phyloP scores from a whole-genome alignment of 2,888 invertebrate genomes.

The Chloroclysta siterata region DNA sequence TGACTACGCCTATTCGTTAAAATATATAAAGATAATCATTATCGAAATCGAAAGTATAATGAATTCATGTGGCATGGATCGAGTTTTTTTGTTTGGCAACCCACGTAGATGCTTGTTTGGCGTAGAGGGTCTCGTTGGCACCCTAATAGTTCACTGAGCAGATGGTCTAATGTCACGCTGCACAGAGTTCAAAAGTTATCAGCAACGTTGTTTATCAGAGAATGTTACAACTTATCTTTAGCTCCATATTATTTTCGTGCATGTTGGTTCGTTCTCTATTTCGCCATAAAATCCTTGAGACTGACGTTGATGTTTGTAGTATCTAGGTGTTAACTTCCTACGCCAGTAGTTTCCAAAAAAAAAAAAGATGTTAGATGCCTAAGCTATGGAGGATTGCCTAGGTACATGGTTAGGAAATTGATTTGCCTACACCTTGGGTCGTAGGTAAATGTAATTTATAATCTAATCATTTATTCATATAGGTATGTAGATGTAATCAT shows the following conservation, averaged over 20 bases:
- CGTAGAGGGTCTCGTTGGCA: too few relatives aligned
- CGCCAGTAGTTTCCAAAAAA: background rate
- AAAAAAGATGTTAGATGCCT: too few relatives aligned
- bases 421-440: background rate
- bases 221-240: constrained; percentile 4
- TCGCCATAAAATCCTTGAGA: background rate
- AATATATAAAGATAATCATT: too few relatives aligned
- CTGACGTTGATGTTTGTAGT: background rate
- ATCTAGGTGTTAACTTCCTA: background rate
- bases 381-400: too few relatives aligned
- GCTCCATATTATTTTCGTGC: background rate
- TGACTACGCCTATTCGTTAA: too few relatives aligned
- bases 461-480: background rate
- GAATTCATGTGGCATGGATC: too few relatives aligned
- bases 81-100: too few relatives aligned
- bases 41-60: too few relatives aligned
- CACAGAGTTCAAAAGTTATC: constrained; percentile 13
- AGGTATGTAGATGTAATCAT: background rate
- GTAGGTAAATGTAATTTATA: background rate
- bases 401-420: background rate
- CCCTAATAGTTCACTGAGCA: background rate
- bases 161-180: constrained; percentile 1
- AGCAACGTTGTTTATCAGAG: constrained; percentile 1
- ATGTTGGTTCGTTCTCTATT: background rate
- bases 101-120: too few relatives aligned